Evolutionary conservation across 1,140 invertebrate species (phyloP).

Genomic region (Mercenaria mercenaria): DNA sequence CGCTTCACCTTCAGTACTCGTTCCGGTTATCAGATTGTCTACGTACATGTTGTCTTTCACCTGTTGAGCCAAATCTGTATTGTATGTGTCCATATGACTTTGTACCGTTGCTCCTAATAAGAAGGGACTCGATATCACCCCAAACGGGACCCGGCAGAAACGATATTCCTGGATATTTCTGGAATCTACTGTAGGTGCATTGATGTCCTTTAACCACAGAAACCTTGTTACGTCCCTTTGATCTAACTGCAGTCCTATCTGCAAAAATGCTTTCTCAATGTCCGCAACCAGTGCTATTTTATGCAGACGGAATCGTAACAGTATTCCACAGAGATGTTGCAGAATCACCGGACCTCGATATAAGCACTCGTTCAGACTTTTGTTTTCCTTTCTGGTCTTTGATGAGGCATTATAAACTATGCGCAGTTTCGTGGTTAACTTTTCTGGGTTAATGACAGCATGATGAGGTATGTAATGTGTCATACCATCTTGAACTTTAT

Average conservation of each 20-base stretch:
- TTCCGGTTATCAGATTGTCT: slow-evolving; percentile 18
- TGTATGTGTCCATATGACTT: slow-evolving; percentile 22
- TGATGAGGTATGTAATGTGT: slow-evolving; percentile 52
- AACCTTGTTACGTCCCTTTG: background rate
- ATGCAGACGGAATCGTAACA: background rate
- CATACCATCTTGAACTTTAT: background rate
- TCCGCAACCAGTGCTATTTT: background rate
- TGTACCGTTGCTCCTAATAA: background rate
- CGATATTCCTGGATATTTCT: background rate
- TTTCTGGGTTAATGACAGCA: background rate
- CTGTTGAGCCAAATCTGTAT: background rate
- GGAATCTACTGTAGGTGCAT: background rate
- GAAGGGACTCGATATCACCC: background rate
- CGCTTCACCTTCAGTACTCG: background rate
- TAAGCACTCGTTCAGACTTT: slow-evolving; percentile 23
- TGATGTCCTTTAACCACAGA: slow-evolving; percentile 1
- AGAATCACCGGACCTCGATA: background rate
- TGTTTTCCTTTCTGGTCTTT: background rate
- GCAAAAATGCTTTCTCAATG: background rate
- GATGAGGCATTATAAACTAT: slow-evolving; percentile 38
- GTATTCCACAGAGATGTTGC: background rate
- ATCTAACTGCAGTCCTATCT: background rate
- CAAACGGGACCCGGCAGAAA: slow-evolving; percentile 18
- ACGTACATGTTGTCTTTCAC: slow-evolving; percentile 39
- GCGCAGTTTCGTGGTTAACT: slow-evolving; percentile 9